Base-by-base conservation (phyloP, 2,888 invertebrate genomes). In the Coelinius sp. region DNA sequence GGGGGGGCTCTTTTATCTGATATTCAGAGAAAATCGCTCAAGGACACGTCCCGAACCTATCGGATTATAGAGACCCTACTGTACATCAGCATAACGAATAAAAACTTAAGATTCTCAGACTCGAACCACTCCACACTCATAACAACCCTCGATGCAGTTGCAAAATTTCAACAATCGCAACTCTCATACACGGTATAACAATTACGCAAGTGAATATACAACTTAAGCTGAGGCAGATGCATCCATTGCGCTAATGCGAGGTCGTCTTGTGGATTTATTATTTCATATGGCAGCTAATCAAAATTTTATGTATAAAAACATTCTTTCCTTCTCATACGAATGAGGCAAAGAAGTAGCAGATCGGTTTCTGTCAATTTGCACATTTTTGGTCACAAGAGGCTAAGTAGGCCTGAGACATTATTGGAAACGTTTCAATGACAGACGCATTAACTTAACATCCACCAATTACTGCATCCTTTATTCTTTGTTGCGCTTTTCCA, bases 401-500 rank as follows among this genome's bases (percentile, higher is more conserved):
- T n/a, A 20, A 12, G 22, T 20, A 59, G 31, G 17, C 27, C 25
- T n/a, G 10, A 31, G 31, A 59, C 20, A 35, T 0, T 35, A 59
- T 25, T 53, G 22, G 17, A 20, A 59, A 35, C 35, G 35, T 20
- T 59, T 35, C 59, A 59, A 59, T 59, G 59, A 59, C 59, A 56
- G 7, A 59, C 12, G 17, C 17, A 20, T 20, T 59, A 31, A 35
- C 12, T 59, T 20, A 59, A 20, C 59, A 59, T 59, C 35, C 27
- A 59, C 25, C 53, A 53, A 53, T 53, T 53, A 53, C 25, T 53
- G 25, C 53, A 53, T 53, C 53, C 52, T 52, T 52, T 22, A 25
- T 24, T 52, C 22, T 22, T 52, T n/a, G 22, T 22, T 53, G 53
- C 53, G 22, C 25, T 25, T 53, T n/a, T 25, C 25, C 6, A 53